Conservation (phyloP, 1,140 invertebrate genomes). For the Mesaphorura yosii region DNA sequence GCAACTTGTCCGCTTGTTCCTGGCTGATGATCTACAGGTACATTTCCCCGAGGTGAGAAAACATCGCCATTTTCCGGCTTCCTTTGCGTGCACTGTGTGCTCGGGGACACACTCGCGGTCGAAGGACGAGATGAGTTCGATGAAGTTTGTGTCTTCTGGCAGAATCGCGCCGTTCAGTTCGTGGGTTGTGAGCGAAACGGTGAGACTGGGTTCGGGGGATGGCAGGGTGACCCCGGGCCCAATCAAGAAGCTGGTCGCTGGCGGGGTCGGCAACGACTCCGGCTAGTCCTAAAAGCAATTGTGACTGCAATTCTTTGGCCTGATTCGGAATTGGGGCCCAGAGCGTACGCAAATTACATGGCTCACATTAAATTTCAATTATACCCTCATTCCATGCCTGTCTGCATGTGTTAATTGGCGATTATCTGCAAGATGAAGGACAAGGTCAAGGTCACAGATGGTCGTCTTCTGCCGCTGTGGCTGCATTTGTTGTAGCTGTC, state of each 20-base stretch:
- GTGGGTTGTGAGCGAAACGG: conserved; percentile 52
- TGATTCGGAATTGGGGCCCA: too few species aligned
- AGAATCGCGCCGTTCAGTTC: conserved; percentile 77
- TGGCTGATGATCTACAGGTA: conserved; percentile 39
- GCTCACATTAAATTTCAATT: too few species aligned
- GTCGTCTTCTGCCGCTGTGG: too few species aligned
- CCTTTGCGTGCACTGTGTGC: conserved; percentile 84
- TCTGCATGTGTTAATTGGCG: too few species aligned
- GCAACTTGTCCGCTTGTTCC: conserved; percentile 36
- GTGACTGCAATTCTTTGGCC: too few species aligned
- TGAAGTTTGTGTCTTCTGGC: conserved; percentile 67
- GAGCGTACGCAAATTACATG: too few species aligned
- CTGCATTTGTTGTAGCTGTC: too few species aligned
- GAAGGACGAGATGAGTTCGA: conserved; percentile 83
- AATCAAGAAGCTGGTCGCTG: conserved; percentile 1
- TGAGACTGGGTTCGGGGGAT: conserved; percentile 45
- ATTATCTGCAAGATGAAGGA: too few species aligned
- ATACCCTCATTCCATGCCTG: too few species aligned
- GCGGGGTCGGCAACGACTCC: neutral
- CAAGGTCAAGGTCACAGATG: too few species aligned
- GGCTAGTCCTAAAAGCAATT: too few species aligned
- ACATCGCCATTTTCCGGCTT: conserved; percentile 62
- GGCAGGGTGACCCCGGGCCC: neutral
- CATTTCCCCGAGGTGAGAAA: conserved; percentile 55
- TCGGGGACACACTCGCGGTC: conserved; percentile 91